Evolutionary conservation across 2,888 invertebrate genomes (phyloP), one percentile per base, ranked within the genome.

Genomic region (Drosophila paranaensis): DNA sequence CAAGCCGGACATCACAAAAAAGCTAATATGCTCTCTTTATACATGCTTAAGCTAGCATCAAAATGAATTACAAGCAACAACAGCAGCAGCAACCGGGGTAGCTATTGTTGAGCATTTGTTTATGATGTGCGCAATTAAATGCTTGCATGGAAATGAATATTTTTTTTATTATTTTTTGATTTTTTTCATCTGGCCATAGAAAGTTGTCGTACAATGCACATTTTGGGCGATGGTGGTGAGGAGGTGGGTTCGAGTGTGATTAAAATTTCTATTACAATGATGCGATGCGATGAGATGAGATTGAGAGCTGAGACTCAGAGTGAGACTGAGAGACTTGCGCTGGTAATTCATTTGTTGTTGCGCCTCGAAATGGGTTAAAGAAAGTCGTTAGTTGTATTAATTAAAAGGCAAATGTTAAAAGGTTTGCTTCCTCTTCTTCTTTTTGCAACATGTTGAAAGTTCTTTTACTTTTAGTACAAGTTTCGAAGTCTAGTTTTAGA

Each of bases 311-410:
- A 25, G 45, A 1, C 20, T 20, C 2, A 25, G 43, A 6, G 25
- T 27, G 45, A 53, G 43, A 6, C 25, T 27, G 45, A 53, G 51
- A 71, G 54, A 40, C 43, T 37, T 37, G 35, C 20, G 58, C 13
- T 42, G 55, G 43, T 56, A 74, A 79, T 81, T 79, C 48, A 71
- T 67, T 72, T 62, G 62, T 64, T 37, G 35, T 43, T 56, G 40
- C 40, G 39, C 54, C 54, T 54, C 54, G 43, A 61, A 82, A 82
- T 83, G 76, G 83, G 87, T 83, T 83, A 81, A 88, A 84, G 83
- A 84, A 84, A 84, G 89, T 81, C 81, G 84, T 76, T 80, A 78
- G 83, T 76, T 67, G 81, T 88, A 84, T 86, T 88, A 88, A 84
- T 88, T 84, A 86, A 83, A 71, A 83, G 74, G 64, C 71, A 75